Conservation (phyloP, 2,113 vertebrate species). For the Trogon melanurus region DNA sequence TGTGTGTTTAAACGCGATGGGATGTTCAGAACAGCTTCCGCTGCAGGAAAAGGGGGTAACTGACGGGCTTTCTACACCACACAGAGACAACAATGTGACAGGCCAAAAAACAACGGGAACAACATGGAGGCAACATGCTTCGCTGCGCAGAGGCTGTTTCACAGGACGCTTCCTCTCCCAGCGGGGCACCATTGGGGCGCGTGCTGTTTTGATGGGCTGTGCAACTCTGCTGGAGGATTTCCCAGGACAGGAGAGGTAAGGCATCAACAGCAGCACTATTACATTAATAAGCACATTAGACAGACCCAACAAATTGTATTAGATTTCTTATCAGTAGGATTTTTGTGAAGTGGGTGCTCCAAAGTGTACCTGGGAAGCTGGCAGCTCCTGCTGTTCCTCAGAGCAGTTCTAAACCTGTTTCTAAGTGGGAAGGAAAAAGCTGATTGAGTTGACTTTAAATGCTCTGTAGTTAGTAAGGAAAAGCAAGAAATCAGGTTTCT, state of each 20-base stretch:
- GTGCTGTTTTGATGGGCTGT: rapidly evolving
- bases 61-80: not conserved
- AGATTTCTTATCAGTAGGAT: not conserved
- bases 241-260: not conserved
- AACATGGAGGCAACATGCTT: not conserved
- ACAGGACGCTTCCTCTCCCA: not conserved
- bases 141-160: not conserved
- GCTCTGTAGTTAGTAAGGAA: not conserved
- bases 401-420: not conserved
- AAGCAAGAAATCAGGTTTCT: not conserved
- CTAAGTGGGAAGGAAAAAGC: not conserved
- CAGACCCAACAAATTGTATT: not conserved
- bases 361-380: rapidly evolving
- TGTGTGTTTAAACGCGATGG: not conserved
- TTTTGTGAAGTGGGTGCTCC: not conserved
- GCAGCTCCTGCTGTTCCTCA: not conserved
- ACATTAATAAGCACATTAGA: not conserved
- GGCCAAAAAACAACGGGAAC: not conserved
- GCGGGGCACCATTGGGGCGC: not conserved
- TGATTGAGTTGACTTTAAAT: not conserved
- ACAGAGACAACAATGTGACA: not conserved
- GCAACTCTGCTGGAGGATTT: not conserved
- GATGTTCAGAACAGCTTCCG: not conserved
- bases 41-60: not conserved
- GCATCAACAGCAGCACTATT: not conserved